Evolutionary conservation across 2,888 invertebrate genomes (phyloP).

Genomic region (Pherbina coryleti): DNA sequence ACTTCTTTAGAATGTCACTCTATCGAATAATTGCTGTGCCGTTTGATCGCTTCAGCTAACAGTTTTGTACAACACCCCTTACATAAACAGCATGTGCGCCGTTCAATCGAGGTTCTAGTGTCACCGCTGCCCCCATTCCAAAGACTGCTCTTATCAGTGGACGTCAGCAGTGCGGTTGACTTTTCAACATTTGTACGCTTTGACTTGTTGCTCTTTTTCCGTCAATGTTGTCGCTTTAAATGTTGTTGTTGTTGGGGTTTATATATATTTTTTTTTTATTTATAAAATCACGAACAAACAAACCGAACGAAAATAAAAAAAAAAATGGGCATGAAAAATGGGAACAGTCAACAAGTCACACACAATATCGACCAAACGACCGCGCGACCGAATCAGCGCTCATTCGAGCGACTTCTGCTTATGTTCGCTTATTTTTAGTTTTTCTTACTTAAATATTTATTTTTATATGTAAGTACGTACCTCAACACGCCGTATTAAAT

Average conservation of each 20-base stretch:
- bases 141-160: background rate
- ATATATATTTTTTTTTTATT: background rate
- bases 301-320: conserved; percentile 27
- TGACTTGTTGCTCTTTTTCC: background rate
- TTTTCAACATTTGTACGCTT: conserved; percentile 4
- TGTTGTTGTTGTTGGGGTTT: conserved; percentile 7
- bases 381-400: conserved; percentile 6
- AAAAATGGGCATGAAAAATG: conserved; percentile 41
- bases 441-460: conserved; percentile 33
- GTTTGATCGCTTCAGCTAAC: too few relatives aligned
- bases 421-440: conserved; percentile 31
- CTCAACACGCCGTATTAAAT: background rate
- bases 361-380: conserved; percentile 16
- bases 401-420: background rate
- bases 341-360: conserved; percentile 50
- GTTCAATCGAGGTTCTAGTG: background rate
- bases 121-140: conserved; percentile 22
- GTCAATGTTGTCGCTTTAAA: background rate
- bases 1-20: too few relatives aligned
- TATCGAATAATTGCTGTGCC: too few relatives aligned
- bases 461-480: conserved; percentile 17
- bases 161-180: conserved; percentile 3
- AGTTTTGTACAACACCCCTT: background rate
- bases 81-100: conserved; percentile 10
- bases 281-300: background rate